Base-by-base conservation (phyloP, 2,113 vertebrate genomes). In the Nanorana parkeri region DNA sequence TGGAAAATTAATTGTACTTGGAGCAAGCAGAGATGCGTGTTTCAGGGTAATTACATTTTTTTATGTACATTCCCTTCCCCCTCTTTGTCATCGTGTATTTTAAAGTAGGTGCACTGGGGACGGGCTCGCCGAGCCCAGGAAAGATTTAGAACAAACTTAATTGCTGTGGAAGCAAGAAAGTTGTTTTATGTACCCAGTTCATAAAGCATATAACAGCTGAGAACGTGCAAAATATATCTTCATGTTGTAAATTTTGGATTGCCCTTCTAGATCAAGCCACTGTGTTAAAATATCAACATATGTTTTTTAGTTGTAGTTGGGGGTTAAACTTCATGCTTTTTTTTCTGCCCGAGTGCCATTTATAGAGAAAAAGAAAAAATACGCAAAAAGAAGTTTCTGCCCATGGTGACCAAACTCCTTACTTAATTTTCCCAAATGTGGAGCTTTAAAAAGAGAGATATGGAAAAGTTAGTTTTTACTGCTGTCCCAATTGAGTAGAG, bases 11-110 rank as follows among this genome's bases (percentile, higher is more conserved):
- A 79, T 79, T 79, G 66, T 68, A 32, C 51, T 68, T 68, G 63
- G 77, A 69, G 47, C 67, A n/a, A 79, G 66, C 64, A 17, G 24
- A 55, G 76, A 67, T 32, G 63, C 64, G 26, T 67, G 76, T 78
- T 71, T 78, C 63, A 78, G 63, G 76, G 41, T 79, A 68, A 79
- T 79, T 79, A 68, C 54, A 79, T 79, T 79, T 68, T n/a, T 36
- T 79, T 69, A 79, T 23, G 28, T 60, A 23, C 20, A 23, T 47
- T 36, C 52, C 64, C 77, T 52, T 32, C 63, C 77, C 26, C 77
- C 51, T 20, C 41, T 47, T 47, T 3, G 54, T 52, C 64, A 20
- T 55, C 51, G 11, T 17, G 20, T 68, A 68, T 79, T 60, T 32
- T 79, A 68, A 15, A 41, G 29, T 47, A 55, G 54, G 23, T 60